Evolutionary conservation across 1,140 invertebrate species (phyloP), one percentile per base, ranked within the genome.

Genomic region (Daktulosphaira vitifoliae): DNA sequence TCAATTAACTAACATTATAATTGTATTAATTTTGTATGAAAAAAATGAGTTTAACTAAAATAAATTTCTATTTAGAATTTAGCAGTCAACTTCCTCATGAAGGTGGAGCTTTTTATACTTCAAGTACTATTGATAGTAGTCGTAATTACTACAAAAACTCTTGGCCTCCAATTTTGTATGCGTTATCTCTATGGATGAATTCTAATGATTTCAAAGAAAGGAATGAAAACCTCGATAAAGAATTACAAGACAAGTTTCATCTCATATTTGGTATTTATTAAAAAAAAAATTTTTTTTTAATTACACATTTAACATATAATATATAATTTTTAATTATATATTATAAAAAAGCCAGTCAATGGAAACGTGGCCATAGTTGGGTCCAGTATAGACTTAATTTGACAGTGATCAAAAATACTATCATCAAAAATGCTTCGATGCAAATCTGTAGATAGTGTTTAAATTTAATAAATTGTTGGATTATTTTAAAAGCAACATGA

Each of bases 41-140:
- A n/a, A n/a, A n/a, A n/a, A n/a, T n/a, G n/a, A n/a, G n/a, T n/a
- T n/a, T n/a, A n/a, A n/a, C n/a, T n/a, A n/a, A n/a, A n/a, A 54
- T 26, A 23, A 22, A 9, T 22, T 51, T 39, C 0, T 11, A 26
- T 50, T 48, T 69, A 82, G 93, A 97, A 79, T 97, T 93, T 76
- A 84, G 87, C 5, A 92, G 89, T 69, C 94, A 97, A 75, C 79
- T 98, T 52, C 95, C 94, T 0, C 86, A 92, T 71, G 93, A 96
- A 72, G 90, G 95, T 46, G 95, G 96, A 15, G 90, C 95, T 3
- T 99, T 99, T 76, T 99, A 97, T 74, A 95, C 91, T 2, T 88
- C 89, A 42, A 96, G 98, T 72, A 96, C 93, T 1, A 91, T 95
- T 72, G 94, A 98, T 70, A 87, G 85, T 16, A 91, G 93, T 6